Percentiles rank a stretch among this genome's conserved stretches.
phyloP scores from a whole-genome alignment of 2,888 invertebrate species.

The Plebejus anna region DNA sequence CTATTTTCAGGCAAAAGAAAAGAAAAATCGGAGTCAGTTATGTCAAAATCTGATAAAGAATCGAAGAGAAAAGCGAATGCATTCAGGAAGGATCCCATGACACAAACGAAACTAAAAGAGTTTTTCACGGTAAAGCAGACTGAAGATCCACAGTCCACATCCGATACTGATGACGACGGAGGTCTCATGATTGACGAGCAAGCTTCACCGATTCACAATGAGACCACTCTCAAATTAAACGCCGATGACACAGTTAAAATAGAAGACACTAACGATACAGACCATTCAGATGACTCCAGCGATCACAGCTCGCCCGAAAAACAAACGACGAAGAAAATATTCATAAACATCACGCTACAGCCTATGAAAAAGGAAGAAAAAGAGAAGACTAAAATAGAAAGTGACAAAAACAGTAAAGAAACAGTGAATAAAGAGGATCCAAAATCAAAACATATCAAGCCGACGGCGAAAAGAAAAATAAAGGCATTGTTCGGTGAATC shows the following conservation, averaged over 20 bases:
- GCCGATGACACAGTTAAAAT: conserved; percentile 41
- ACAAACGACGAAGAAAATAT: conserved; percentile 50
- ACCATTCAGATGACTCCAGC: conserved; percentile 48
- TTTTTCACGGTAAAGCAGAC: conserved; percentile 63
- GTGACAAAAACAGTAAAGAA: conserved; percentile 36
- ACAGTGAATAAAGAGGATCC: conserved; percentile 40
- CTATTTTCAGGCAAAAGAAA: conserved; percentile 46
- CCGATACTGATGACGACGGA: conserved; percentile 56
- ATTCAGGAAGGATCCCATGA: conserved; percentile 70
- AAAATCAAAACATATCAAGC: conserved; percentile 50
- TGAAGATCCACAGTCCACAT: conserved; percentile 47
- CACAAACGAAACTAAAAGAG: conserved; percentile 69
- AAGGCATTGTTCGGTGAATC: conserved; percentile 76
- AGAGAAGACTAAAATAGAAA: conserved; percentile 35
- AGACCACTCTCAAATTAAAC: conserved; percentile 49
- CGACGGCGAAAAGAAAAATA: conserved; percentile 64
- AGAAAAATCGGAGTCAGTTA: conserved; percentile 46
- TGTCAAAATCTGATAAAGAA: conserved; percentile 71
- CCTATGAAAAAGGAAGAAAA: conserved; percentile 54
- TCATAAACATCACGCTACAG: conserved; percentile 69
- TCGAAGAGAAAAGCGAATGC: conserved; percentile 68
- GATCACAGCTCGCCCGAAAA: conserved; percentile 36
- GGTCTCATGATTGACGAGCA: conserved; percentile 59
- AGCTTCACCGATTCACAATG: conserved; percentile 42
- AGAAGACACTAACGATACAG: conserved; percentile 50